Percentiles rank a stretch among this genome's conserved stretches.
These are phyloP conservation scores for Picathartes gymnocephalus DNA, from an alignment of 2,113 vertebrate genomes.

Conservation along the genomic window DNA sequence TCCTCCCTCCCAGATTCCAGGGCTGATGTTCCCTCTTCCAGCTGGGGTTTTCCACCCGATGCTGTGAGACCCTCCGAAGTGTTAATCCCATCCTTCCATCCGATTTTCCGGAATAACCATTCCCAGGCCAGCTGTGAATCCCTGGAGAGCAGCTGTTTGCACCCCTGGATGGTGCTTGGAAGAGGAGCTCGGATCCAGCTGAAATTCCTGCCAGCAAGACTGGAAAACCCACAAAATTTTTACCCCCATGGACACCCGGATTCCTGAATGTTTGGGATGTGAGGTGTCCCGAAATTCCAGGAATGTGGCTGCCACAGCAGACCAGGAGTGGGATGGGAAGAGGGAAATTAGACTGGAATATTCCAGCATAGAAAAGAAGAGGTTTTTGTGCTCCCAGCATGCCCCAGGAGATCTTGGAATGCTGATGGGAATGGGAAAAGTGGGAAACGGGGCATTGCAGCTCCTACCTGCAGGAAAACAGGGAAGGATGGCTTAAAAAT, in stretches of 20 bases:
- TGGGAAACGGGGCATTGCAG: not conserved
- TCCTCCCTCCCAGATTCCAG: fast-evolving
- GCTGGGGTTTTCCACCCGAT: not conserved
- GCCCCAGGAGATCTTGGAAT: not conserved
- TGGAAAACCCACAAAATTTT: not conserved
- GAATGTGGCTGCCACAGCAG: not conserved
- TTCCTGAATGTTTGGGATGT: too few species aligned
- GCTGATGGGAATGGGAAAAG: fast-evolving
- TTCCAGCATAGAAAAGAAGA: fast-evolving
- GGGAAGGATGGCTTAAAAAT: not conserved
- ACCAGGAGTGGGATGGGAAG: not conserved
- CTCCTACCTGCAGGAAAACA: not conserved
- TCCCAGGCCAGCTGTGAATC: not conserved
- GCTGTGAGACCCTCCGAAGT: not conserved
- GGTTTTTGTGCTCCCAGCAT: not conserved
- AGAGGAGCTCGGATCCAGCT: not conserved
- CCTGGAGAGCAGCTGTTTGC: not conserved
- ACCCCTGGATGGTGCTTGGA: not conserved
- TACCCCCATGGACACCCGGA: fast-evolving
- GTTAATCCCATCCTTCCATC: not conserved
- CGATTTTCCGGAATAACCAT: not conserved
- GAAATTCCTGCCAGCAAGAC: not conserved
- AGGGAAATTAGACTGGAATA: not conserved
- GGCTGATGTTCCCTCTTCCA: not conserved
- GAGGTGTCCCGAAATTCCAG: fast-evolving